Base-by-base conservation (phyloP, 2,888 invertebrate species). In the Tupiocoris notatus region DNA sequence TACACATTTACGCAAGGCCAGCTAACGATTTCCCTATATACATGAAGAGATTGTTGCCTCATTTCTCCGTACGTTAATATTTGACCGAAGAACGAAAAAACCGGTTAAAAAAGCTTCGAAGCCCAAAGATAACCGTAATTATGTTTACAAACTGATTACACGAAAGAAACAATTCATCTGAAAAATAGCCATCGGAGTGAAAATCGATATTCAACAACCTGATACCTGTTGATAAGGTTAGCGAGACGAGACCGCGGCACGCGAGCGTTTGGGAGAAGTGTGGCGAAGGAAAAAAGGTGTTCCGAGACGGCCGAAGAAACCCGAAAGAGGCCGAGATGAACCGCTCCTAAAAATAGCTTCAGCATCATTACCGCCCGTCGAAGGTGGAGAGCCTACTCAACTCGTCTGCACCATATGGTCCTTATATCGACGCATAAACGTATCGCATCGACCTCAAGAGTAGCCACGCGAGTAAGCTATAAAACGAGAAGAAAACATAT, bases 301-400 rank as follows among this genome's bases (percentile, higher is more conserved):
- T n/a, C n/a, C 3, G 39, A 12, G 39, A 39, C 6, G 12, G 39
- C 39, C 39, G 39, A 39, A 39, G 39, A 39, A 39, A 39, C 39
- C 39, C 39, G 39, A 39, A 39, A 7, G 3, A 3, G 39, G 12
- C 39, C 39, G 39, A 39, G 39, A 39, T 39, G 6, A 12, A 12
- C 70, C 70, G 59, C 58, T 58, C 70, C 70, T 70, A 70, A 70
- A 70, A 70, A 70, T 70, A 70, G 70, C 70, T 70, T 59, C 70
- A 59, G 25, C 70, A 70, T 70, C 70, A 70, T 70, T 70, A 70
- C 39, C 39, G 39, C 3, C 39, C 39, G 39, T 39, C 39, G 39
- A 39, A 39, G 39, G 39, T 39, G 39, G 39, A 70, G 70, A 54
- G 70, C 59, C 70, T 59, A 58, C 70, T 70, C 70, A 70, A 59